Base-by-base conservation (phyloP, 2,797 vertebrate genomes). In the Cynodonichthys magdalenae region DNA sequence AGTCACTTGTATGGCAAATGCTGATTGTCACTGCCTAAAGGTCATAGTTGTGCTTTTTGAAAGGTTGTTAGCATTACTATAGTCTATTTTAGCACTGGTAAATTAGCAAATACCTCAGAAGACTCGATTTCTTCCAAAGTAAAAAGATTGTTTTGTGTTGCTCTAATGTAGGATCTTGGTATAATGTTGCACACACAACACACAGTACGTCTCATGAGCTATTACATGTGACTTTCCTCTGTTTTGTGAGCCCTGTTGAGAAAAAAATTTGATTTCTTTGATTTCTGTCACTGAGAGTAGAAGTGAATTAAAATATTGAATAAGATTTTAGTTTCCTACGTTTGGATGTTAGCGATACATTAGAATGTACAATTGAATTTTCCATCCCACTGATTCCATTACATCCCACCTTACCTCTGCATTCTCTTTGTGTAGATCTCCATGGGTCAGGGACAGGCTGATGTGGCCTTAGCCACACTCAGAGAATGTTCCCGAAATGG, bases 371-470 rank as follows among this genome's bases (percentile, higher is more conserved):
- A 59, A 59, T 54, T 9, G 3, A 61, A 77, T 82, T 59, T 72
- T 78, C 29, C 51, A 62, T 69, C 44, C 29, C 44, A 66, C 34
- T 66, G 69, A 67, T 41, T 74, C 53, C 64, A 61, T 71, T 66
- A 68, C 54, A 8, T 66, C 28, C 5, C 27, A 34, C 6, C 45
- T 20, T 1, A 17, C n/a, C 51, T 42, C 10, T 14, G 19, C 1
- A 9, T 28, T 55, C 28, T 63, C 31, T 68, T 48, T 80, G 62
- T 83, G 45, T 83, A 99, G 97, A 94, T 99, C 87, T 98, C 97
- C 14, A 97, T 99, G 97, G 97, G 97, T 68, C 97, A 99, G 86
- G 97, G 97, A 66, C 97, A 99, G 90, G 96, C 97, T 69, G 97
- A 98, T 58, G 78, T 97, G 81, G 97, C 97, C 58, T 91, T 98